phyloP scores from a whole-genome alignment of 2,113 vertebrate genomes.

The Vireo altiloquus region DNA sequence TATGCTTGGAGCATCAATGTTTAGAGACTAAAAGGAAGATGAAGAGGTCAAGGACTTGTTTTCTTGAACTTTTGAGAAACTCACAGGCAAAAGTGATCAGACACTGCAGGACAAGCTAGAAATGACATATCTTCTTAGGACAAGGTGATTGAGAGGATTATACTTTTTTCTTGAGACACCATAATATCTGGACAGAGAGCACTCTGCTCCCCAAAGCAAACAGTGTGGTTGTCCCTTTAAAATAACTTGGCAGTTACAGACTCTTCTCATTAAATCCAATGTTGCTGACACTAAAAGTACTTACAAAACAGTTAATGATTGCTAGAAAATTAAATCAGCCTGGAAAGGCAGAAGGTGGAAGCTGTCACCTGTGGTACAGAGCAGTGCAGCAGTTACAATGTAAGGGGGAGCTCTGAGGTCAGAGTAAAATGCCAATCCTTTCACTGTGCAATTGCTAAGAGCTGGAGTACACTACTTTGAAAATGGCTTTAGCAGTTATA shows the following conservation, averaged over 20 bases:
- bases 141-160: fast-evolving
- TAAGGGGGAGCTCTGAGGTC: background rate
- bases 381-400: background rate
- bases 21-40: background rate
- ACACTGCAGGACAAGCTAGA: background rate
- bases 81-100: background rate
- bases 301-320: background rate
- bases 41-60: background rate
- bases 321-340: background rate
- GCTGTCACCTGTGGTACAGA: background rate
- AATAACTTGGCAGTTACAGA: background rate
- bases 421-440: background rate
- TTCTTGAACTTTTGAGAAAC: background rate
- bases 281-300: background rate
- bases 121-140: background rate
- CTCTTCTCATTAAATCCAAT: background rate
- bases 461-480: background rate
- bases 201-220: background rate
- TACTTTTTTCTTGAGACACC: background rate
- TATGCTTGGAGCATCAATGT: background rate
- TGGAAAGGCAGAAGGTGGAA: background rate
- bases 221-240: background rate
- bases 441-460: background rate
- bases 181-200: background rate
- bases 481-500: background rate